Evolutionary conservation across 1,140 invertebrate species (phyloP).

Genomic region (Bombus confusus): DNA sequence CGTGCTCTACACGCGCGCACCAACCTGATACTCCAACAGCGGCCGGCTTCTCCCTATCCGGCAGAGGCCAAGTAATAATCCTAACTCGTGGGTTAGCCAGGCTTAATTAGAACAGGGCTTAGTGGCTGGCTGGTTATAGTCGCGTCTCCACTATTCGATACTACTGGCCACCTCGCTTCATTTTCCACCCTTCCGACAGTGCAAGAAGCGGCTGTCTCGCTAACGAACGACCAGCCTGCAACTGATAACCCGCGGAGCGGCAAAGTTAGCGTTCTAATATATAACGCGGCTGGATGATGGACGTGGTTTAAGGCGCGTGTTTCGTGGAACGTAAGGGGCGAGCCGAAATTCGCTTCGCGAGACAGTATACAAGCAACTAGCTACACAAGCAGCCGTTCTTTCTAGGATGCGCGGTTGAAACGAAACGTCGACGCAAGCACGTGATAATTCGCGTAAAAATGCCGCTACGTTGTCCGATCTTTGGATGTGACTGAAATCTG

Average conservation of each 20-base stretch:
- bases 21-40: not conserved
- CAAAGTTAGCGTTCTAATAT: not conserved
- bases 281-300: conserved; percentile 3
- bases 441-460: too few species aligned
- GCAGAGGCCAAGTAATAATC: conserved; percentile 77
- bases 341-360: too few species aligned
- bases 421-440: too few species aligned
- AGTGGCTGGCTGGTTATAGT: conserved; percentile 73
- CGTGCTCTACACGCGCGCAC: not conserved
- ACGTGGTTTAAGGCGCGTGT: not conserved
- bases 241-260: not conserved
- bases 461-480: not conserved
- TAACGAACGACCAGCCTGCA: conserved; percentile 33
- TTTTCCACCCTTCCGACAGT: conserved; percentile 37
- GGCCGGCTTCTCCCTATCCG: conserved; percentile 58
- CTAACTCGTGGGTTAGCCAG: conserved; percentile 79
- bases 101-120: conserved; percentile 80
- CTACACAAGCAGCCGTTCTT: too few species aligned
- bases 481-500: not conserved
- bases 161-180: conserved; percentile 63
- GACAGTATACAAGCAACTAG: too few species aligned
- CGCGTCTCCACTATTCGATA: conserved; percentile 73
- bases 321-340: too few species aligned
- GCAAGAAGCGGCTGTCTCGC: conserved; percentile 1
- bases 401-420: too few species aligned